A percentile compares a stretch with the other conserved stretches of the same genome.
phyloP scores from a whole-genome alignment of 2,113 vertebrate species.

The Peromyscus polionotus region DNA sequence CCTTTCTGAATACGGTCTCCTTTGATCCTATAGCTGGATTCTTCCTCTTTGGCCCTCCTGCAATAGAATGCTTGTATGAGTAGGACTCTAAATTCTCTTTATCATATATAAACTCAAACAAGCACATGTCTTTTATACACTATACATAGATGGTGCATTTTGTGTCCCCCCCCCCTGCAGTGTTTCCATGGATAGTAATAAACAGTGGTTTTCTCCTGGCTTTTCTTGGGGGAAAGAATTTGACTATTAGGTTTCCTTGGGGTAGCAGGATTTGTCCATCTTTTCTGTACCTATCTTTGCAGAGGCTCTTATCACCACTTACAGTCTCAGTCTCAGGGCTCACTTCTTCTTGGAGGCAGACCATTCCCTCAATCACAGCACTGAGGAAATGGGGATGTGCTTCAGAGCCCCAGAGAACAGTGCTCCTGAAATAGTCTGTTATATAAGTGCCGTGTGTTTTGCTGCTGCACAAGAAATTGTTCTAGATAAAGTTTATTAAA shows the following conservation, averaged over 20 bases:
- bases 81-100: background rate
- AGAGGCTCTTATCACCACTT: background rate
- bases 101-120: background rate
- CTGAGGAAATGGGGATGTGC: conserved; percentile 59
- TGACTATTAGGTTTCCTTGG: background rate
- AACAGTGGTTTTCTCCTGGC: background rate
- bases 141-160: background rate
- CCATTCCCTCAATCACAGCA: conserved; percentile 25
- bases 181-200: background rate
- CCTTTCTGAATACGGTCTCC: background rate
- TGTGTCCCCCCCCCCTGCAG: background rate
- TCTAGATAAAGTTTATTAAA: conserved; percentile 83
- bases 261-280: background rate
- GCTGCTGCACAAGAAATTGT: conserved; percentile 77
- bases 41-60: background rate
- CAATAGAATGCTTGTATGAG: background rate
- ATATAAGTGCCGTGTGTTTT: conserved; percentile 75
- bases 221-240: background rate
- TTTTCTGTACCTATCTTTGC: background rate
- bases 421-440: conserved; percentile 79
- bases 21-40: background rate
- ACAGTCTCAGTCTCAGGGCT: background rate
- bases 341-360: conserved; percentile 1
- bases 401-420: conserved; percentile 76
- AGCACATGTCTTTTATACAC: background rate